phyloP scores from a whole-genome alignment of 1,140 invertebrate genomes.

The Pseudobourletiella spinata region DNA sequence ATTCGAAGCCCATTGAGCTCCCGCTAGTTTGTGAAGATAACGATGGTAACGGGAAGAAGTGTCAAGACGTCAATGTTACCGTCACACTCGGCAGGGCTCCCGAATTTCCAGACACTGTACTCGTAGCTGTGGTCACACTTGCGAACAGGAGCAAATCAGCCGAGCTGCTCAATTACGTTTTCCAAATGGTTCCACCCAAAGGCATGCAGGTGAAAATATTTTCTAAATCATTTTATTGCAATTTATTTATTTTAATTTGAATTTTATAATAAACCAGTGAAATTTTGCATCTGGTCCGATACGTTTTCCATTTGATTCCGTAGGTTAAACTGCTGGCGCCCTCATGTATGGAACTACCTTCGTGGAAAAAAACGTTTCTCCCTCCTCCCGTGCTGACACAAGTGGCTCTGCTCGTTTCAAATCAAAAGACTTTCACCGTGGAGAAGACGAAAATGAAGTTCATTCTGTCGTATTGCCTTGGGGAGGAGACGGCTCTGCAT shows the following conservation, averaged over 20 bases:
- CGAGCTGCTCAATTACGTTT: conserved; percentile 28
- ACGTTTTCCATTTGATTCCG: neutral
- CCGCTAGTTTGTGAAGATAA: conserved; percentile 4
- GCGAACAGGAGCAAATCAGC: conserved; percentile 15
- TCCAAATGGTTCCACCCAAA: conserved; percentile 34
- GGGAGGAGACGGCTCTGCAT: conserved; percentile 30
- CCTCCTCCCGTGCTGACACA: conserved; percentile 31
- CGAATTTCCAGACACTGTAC: conserved; percentile 10
- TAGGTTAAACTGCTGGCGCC: conserved; percentile 33
- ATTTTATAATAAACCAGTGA: too few relatives aligned
- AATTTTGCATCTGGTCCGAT: too few relatives aligned
- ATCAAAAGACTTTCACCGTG: neutral
- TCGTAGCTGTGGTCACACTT: conserved; percentile 22
- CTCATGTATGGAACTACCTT: conserved; percentile 25
- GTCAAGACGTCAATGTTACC: conserved; percentile 15
- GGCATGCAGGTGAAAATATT: conserved; percentile 26
- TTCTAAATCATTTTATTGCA: neutral
- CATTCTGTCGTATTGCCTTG: conserved; percentile 30
- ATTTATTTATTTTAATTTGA: neutral
- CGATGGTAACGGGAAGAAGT: neutral
- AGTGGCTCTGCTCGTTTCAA: conserved; percentile 26
- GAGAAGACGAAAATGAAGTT: conserved; percentile 21
- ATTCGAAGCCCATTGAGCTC: conserved; percentile 22
- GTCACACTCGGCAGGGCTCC: conserved; percentile 27
- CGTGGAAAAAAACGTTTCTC: conserved; percentile 33